A percentile compares a stretch with the other conserved stretches of the same genome.
phyloP scores from a whole-genome alignment of 1,140 invertebrate species.

The Doryteuthis pealeii region DNA sequence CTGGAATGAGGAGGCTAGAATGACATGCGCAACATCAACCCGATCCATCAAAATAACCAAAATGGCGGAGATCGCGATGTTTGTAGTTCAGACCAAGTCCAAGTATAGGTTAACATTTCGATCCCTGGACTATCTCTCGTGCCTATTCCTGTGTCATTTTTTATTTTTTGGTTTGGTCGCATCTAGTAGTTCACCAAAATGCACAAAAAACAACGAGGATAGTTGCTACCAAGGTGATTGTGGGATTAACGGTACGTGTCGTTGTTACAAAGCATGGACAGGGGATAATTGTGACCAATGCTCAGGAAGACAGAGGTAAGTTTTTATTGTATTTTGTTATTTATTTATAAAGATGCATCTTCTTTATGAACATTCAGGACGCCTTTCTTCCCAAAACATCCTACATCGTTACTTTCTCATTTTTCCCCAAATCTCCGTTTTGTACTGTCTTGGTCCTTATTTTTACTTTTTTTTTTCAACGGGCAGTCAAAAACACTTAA shows the following conservation, averaged over 20 bases:
- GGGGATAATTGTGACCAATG: constrained; percentile 85
- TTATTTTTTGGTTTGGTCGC: constrained; percentile 26
- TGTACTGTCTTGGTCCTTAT: too few relatives aligned
- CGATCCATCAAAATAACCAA: constrained; percentile 5
- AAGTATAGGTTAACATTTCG: constrained; percentile 70
- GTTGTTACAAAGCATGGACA: constrained; percentile 88
- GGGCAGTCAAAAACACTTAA: too few relatives aligned
- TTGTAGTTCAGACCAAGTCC: constrained; percentile 80
- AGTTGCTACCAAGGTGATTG: constrained; percentile 74
- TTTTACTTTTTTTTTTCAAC: too few relatives aligned
- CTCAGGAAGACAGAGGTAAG: constrained; percentile 87
- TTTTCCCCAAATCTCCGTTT: too few relatives aligned
- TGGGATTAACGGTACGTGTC: constrained; percentile 80
- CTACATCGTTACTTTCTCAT: too few relatives aligned
- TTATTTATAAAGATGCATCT: too few relatives aligned
- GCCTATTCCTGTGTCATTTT: constrained; percentile 21
- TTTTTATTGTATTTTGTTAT: too few relatives aligned
- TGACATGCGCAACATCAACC: constrained; percentile 7
- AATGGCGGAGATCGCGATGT: constrained; percentile 62
- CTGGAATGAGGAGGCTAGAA: too few relatives aligned
- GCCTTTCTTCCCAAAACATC: too few relatives aligned
- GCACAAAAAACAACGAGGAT: constrained; percentile 27
- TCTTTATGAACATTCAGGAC: too few relatives aligned
- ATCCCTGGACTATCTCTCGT: constrained; percentile 8
- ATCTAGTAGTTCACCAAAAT: constrained; percentile 11